Evolutionary conservation across 2,797 vertebrate genomes (phyloP), one percentile per base, ranked within the genome.

Genomic region (Onychomys leucogaster): DNA sequence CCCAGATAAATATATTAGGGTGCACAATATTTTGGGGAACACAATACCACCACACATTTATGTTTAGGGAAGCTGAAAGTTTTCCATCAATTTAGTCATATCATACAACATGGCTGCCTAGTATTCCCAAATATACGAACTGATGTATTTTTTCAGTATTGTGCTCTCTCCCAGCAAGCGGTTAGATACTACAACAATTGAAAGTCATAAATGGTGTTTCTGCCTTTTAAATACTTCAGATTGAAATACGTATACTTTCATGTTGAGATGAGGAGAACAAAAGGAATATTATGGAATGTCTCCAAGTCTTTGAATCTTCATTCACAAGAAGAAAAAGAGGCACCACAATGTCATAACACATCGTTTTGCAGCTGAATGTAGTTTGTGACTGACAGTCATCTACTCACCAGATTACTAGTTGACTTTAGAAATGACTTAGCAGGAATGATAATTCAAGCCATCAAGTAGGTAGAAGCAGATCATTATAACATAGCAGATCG

Each of bases 361-460:
- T 32, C 76, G 43, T 63, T 69, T 34, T 37, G 2, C 37, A 81
- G 32, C 57, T 83, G 32, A 49, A 65, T 69, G 7, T 71, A 32
- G 46, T 34, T 76, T 49, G 21, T 83, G 19, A 59, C 76, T 77
- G 76, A 49, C 76, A 37, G 17, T 11, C 34, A 91, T 14, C n/a
- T 92, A 25, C 3, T 73, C 77, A 61, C 27, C 32, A 2, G 9
- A 65, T 67, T 75, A 9, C 49, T 92, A 55, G 82, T 46, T 90
- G 52, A 55, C 77, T 63, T 82, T 46, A 61, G 41, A 77, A 63
- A 77, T 63, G 11, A 46, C 21, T 94, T 80, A 71, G 84, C 80
- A 73, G 69, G 25, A 95, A 67, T 84, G n/a, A 49, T 90, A 80
- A 88, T 92, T 84, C 23, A 86, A 94, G 63, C 55, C 81, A 59